These are phyloP conservation scores for Drosophila maculinotata DNA, from an alignment of 2,888 invertebrate species.

Conservation along the genomic window DNA sequence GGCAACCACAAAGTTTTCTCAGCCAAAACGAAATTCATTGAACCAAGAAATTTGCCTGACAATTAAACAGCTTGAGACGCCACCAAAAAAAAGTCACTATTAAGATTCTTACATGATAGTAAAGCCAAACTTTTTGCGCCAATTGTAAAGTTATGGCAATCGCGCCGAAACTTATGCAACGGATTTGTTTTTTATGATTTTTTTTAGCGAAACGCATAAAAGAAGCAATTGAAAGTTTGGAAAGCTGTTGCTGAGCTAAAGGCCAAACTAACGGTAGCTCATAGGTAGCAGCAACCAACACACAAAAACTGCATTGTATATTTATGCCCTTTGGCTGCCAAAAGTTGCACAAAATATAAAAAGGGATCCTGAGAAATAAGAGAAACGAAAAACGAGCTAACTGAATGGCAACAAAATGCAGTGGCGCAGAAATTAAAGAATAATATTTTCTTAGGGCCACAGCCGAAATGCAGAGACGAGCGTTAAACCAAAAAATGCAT, in stretches of 20 bases:
- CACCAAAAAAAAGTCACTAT: slow-evolving; percentile 14
- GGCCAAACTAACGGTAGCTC: slow-evolving; percentile 35
- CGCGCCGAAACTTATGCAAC: slow-evolving; percentile 66
- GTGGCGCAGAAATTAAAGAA: slow-evolving; percentile 75
- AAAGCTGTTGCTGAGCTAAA: slow-evolving; percentile 39
- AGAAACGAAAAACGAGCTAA: slow-evolving; percentile 4
- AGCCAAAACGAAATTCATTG: slow-evolving; percentile 60
- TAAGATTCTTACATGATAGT: slow-evolving; percentile 58
- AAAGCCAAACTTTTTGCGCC: slow-evolving; percentile 65
- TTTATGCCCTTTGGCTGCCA: slow-evolving; percentile 70
- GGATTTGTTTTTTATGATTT: slow-evolving; percentile 37
- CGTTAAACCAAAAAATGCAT: slow-evolving; percentile 50
- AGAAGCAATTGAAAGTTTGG: slow-evolving; percentile 66
- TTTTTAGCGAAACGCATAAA: slow-evolving; percentile 38
- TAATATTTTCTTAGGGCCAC: slow-evolving; percentile 74
- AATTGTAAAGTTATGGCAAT: slow-evolving; percentile 64
- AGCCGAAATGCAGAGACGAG: slow-evolving; percentile 70
- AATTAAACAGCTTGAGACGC: slow-evolving; percentile 72
- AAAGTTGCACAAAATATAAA: slow-evolving; percentile 21
- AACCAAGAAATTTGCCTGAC: slow-evolving; percentile 69
- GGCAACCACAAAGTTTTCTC: slow-evolving; percentile 47
- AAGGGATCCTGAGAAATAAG: slow-evolving; percentile 1
- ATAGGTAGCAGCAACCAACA: slow-evolving; percentile 30
- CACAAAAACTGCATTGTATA: slow-evolving; percentile 61
- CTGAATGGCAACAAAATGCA: slow-evolving; percentile 56